Conservation (phyloP, 2,888 invertebrate species). For the Darwinula stevensoni region DNA sequence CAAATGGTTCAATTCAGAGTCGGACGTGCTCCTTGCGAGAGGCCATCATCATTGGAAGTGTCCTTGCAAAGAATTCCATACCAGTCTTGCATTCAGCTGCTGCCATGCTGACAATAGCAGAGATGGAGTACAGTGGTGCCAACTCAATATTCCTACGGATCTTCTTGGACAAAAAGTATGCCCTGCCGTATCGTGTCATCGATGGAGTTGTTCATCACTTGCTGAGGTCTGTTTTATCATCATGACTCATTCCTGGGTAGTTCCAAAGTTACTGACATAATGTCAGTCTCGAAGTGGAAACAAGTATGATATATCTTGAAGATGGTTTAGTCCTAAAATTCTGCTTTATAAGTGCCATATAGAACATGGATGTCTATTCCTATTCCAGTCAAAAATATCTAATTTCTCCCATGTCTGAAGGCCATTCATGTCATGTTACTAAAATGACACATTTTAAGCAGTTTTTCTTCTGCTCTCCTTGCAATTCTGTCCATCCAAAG, state of each 20-base stretch:
- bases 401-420: too few species aligned
- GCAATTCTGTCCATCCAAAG: too few species aligned
- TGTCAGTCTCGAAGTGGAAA: not conserved
- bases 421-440: too few species aligned
- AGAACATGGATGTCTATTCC: too few species aligned
- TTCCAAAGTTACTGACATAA: too few species aligned
- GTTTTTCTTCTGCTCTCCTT: too few species aligned
- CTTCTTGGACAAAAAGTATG: constrained; percentile 90
- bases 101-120: constrained; percentile 74
- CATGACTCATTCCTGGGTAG: not conserved
- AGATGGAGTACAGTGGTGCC: constrained; percentile 89
- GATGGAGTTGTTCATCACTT: constrained; percentile 88
- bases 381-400: too few species aligned
- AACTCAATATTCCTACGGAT: constrained; percentile 79
- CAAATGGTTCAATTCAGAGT: constrained; percentile 28
- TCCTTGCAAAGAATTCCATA: constrained; percentile 64
- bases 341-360: too few species aligned
- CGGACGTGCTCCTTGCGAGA: constrained; percentile 84
- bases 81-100: constrained; percentile 86
- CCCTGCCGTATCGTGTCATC: constrained; percentile 73
- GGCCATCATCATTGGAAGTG: constrained; percentile 77
- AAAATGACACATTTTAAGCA: too few species aligned
- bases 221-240: constrained; percentile 33
- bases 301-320: too few species aligned
- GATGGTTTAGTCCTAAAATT: too few species aligned